Conservation (phyloP, 2,113 vertebrate genomes). For the Drymodes brunneopygia region DNA sequence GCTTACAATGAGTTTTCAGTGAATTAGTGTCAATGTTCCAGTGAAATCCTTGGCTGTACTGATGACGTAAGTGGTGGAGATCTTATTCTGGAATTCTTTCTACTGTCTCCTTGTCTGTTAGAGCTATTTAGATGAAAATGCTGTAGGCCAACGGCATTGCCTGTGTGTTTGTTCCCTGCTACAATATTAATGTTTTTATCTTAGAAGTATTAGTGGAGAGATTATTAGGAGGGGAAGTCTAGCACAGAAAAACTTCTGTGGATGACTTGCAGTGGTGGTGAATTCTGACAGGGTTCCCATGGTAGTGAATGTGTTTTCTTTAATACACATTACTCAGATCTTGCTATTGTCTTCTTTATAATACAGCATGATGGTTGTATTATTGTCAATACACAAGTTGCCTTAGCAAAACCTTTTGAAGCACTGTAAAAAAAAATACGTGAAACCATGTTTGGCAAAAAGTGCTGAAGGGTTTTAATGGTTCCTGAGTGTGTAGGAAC, state of each 20-base stretch:
- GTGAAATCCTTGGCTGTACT: background rate
- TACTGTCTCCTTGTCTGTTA: background rate
- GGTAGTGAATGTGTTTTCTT: constrained; percentile 19
- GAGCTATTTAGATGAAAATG: background rate
- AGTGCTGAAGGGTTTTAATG: background rate
- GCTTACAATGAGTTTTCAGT: background rate
- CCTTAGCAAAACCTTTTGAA: constrained; percentile 25
- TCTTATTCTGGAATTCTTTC: background rate
- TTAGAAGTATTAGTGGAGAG: background rate
- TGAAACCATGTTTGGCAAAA: constrained; percentile 31
- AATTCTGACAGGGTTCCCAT: background rate
- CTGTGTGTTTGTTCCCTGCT: background rate
- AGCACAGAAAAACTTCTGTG: background rate
- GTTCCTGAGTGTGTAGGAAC: background rate
- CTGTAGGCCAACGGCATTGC: background rate
- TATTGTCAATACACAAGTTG: background rate
- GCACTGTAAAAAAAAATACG: background rate
- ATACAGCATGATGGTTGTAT: background rate
- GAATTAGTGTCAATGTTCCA: background rate
- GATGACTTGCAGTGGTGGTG: background rate
- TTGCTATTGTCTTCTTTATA: background rate
- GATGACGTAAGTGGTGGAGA: background rate
- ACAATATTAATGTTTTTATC: background rate
- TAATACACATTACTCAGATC: background rate
- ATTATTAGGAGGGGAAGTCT: background rate